Evolutionary conservation across 1,140 invertebrate species (phyloP).

Genomic region (Zeugodacus cucurbitae): DNA sequence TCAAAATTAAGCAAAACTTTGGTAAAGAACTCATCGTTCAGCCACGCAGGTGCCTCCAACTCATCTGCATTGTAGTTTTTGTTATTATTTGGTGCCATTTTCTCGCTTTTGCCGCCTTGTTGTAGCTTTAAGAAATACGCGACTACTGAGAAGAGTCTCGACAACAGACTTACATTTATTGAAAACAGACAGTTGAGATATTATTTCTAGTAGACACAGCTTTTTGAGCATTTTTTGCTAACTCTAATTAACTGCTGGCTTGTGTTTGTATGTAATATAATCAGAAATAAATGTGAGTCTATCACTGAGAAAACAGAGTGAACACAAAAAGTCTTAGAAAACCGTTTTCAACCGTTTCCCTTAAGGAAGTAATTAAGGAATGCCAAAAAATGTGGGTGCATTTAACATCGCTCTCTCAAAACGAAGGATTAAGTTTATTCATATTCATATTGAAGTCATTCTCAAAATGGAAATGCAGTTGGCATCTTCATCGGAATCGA

Average conservation of each 20-base stretch:
- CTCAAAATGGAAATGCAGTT: too few relatives aligned
- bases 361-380: too few relatives aligned
- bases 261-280: not conserved
- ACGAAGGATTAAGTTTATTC: too few relatives aligned
- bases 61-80: slow-evolving; percentile 43
- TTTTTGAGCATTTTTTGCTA: not conserved
- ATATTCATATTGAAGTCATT: too few relatives aligned
- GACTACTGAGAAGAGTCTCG: not conserved
- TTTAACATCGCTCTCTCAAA: too few relatives aligned
- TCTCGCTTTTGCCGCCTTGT: not conserved
- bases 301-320: not conserved
- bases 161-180: not conserved
- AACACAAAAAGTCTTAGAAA: not conserved
- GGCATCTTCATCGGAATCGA: too few relatives aligned
- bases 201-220: not conserved
- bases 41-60: slow-evolving; percentile 42
- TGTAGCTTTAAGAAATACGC: not conserved
- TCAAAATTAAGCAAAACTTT: slow-evolving; percentile 37
- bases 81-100: not conserved
- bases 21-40: slow-evolving; percentile 44
- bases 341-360: too few relatives aligned
- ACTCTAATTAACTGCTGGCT: not conserved
- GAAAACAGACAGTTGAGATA: not conserved
- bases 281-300: not conserved
- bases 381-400: too few relatives aligned